These are phyloP conservation scores for Polypterus bichir DNA, from an alignment of 2,113 vertebrate genomes.

Conservation along the genomic window DNA sequence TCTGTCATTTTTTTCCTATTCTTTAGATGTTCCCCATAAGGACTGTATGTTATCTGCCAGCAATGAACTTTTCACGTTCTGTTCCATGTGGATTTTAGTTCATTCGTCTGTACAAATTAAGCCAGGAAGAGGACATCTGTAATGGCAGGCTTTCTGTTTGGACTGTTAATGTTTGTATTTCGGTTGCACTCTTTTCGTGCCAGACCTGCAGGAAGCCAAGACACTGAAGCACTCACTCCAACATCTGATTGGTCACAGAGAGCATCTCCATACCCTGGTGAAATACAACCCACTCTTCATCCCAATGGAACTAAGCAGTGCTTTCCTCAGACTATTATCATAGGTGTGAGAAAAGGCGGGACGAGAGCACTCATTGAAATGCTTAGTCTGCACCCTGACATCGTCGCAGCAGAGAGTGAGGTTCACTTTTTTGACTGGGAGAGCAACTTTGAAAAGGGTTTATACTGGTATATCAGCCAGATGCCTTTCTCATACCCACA, in stretches of 20 bases:
- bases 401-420: slow-evolving; percentile 80
- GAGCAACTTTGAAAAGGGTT: slow-evolving; percentile 72
- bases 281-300: slow-evolving; percentile 25
- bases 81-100: slow-evolving; percentile 43
- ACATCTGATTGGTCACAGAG: slow-evolving; percentile 29
- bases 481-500: slow-evolving; percentile 73
- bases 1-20: too few relatives aligned
- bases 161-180: slow-evolving; percentile 62
- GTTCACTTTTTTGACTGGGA: slow-evolving; percentile 98
- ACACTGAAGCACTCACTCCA: slow-evolving; percentile 19
- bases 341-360: slow-evolving; percentile 90
- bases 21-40: too few relatives aligned
- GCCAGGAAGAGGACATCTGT: slow-evolving; percentile 54
- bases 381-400: slow-evolving; percentile 77
- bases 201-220: slow-evolving; percentile 29
- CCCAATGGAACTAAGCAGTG: slow-evolving; percentile 60
- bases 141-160: slow-evolving; percentile 74
- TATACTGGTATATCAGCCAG: slow-evolving; percentile 81
- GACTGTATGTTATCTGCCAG: background rate
- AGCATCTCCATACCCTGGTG: slow-evolving; percentile 24
- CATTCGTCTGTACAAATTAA: slow-evolving; percentile 54
- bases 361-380: slow-evolving; percentile 90
- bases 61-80: slow-evolving; percentile 31
- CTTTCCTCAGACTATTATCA: slow-evolving; percentile 81
- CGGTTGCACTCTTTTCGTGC: slow-evolving; percentile 60